Evolutionary conservation across 2,888 invertebrate genomes (phyloP).

Genomic region (Erebia ligea): DNA sequence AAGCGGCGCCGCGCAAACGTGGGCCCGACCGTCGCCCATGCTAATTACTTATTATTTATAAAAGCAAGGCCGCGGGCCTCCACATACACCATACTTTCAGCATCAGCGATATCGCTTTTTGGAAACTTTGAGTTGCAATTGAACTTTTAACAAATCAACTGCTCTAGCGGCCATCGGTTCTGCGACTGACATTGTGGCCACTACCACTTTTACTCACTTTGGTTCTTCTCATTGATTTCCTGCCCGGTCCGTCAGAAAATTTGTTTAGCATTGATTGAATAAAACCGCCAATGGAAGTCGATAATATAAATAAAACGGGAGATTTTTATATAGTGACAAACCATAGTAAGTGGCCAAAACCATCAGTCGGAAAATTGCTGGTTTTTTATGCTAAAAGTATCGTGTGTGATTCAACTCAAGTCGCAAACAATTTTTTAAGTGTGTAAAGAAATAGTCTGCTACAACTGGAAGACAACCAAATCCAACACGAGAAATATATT

Average conservation of each 20-base stretch:
- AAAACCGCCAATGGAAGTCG: not conserved
- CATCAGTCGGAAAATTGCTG: not conserved
- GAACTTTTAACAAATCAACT: too few relatives aligned
- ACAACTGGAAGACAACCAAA: too few relatives aligned
- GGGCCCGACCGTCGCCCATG: constrained; percentile 93
- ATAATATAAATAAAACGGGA: not conserved
- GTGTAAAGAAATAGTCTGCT: not conserved
- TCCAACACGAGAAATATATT: too few relatives aligned
- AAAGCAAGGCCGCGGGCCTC: not conserved
- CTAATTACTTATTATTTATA: constrained; percentile 64
- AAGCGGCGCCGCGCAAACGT: constrained; percentile 94
- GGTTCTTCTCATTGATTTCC: too few relatives aligned
- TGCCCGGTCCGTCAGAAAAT: too few relatives aligned
- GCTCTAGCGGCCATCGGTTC: too few relatives aligned
- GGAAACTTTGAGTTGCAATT: too few relatives aligned
- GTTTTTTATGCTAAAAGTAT: not conserved
- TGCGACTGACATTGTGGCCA: too few relatives aligned
- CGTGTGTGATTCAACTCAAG: not conserved
- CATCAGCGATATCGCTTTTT: not conserved
- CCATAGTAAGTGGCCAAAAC: too few relatives aligned
- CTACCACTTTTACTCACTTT: too few relatives aligned
- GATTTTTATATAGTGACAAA: not conserved
- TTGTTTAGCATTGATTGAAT: too few relatives aligned
- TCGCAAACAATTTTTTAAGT: constrained; percentile 14
- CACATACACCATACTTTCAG: not conserved